Evolutionary conservation across 1,140 invertebrate species (phyloP), one percentile per base, ranked within the genome.

Genomic region (Bombus waltoni): DNA sequence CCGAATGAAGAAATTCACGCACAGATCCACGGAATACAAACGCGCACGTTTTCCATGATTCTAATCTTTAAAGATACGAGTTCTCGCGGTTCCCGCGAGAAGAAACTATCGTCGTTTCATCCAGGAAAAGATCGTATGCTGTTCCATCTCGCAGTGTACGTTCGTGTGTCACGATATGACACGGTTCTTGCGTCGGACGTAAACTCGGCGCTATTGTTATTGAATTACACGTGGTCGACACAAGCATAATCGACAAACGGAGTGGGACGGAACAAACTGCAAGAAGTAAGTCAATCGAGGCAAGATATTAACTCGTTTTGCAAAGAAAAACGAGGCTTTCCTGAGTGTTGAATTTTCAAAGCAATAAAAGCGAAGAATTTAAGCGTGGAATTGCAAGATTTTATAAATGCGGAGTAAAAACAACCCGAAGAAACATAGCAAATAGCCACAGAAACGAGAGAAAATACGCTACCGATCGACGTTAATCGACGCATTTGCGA

Each of bases 21-120:
- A 85, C 32, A 80, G n/a, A 35, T 73, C 10, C 32, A 15, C 25
- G 22, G 65, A 83, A 71, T 70, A 71, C 66, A 18, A 35, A 32
- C 15, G 25, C 4, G 28, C n/a, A 4, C 13, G 3, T n/a, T 42
- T 65, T 25, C 62, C 32, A 35, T 35, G 44, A 22, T 25, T 68
- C 32, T 65, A 32, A 79, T 25, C 25, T 40, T n/a, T 9, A n/a
- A 47, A 47, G 25, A 47, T 10, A 35, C 22, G 66, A 28, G 42
- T 70, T 68, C 40, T 42, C 77, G n/a, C 22, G 18, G 10, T 8
- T 8, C 38, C 38, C 15, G 11, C 18, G 25, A 28, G 38, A 65
- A 78, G 5, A 15, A 10, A 28, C 38, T 42, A 4, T 42, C 28
- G 10, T 15, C 57, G 53, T 65, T 42, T 44, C 8, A 5, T 40